These are phyloP conservation scores for Meiosimyza decipiens DNA, from an alignment of 2,888 invertebrate genomes.

Conservation along the genomic window DNA sequence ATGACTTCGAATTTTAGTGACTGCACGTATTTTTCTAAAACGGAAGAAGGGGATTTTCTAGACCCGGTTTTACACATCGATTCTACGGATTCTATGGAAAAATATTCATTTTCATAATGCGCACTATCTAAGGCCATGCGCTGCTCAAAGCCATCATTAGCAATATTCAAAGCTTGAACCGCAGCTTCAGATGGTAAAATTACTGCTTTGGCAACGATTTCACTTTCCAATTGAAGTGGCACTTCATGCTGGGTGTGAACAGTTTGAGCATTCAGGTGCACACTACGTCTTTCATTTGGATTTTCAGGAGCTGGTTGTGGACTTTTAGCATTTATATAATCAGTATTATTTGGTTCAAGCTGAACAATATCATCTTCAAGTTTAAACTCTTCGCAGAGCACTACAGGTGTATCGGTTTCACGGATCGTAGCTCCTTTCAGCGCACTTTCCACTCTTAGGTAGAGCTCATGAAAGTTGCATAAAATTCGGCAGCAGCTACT, in stretches of 20 bases:
- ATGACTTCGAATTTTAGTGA: background rate
- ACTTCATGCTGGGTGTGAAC: background rate
- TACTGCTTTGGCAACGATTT: background rate
- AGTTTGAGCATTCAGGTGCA: background rate
- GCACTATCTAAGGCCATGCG: too few species aligned
- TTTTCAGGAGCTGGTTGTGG: background rate
- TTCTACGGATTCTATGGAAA: too few species aligned
- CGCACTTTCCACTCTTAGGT: constrained; percentile 41
- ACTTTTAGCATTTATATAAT: background rate
- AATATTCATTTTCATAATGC: background rate
- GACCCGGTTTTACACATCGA: background rate
- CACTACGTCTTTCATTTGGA: background rate
- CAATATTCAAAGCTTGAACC: background rate
- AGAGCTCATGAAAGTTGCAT: constrained; percentile 44
- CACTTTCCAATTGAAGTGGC: background rate
- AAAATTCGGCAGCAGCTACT: constrained; percentile 42
- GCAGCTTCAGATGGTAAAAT: too few species aligned
- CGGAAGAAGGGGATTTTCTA: background rate
- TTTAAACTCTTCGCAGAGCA: constrained; percentile 2
- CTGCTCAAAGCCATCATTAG: background rate
- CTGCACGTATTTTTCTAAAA: constrained; percentile 39
- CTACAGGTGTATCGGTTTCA: background rate
- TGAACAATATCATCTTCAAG: background rate
- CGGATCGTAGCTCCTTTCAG: constrained; percentile 1
- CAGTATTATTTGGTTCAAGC: too few species aligned